Percentiles rank a stretch among this genome's conserved stretches.
phyloP scores from a whole-genome alignment of 30 jellyfish, hydroid and myxozoan species.

The Hydractinia symbiolongicarpus region DNA sequence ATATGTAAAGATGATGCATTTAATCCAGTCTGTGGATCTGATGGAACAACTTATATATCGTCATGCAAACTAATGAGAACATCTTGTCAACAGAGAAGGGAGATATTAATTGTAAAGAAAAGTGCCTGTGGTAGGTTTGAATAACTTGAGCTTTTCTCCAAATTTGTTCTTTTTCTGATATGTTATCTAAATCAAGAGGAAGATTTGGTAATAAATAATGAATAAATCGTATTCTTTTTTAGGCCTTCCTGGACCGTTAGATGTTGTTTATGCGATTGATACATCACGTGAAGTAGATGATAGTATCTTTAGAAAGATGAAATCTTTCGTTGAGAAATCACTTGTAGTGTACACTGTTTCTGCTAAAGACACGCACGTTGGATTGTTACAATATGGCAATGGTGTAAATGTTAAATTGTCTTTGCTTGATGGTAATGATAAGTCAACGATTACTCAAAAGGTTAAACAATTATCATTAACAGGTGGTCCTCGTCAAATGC shows the following conservation, averaged over 20 bases:
- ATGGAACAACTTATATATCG: constrained; percentile 56
- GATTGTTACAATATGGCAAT: constrained; percentile 46
- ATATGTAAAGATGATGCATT: constrained; percentile 22
- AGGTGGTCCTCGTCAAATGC: constrained; percentile 71
- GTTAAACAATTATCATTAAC: background rate
- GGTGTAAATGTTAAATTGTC: constrained; percentile 39
- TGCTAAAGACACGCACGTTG: constrained; percentile 43
- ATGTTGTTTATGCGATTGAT: constrained; percentile 39
- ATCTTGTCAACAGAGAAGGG: constrained; percentile 36
- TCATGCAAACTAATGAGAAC: constrained; percentile 36
- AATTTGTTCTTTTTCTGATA: too few relatives aligned
- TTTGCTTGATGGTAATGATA: constrained; percentile 21
- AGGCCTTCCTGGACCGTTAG: constrained; percentile 46
- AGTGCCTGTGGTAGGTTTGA: constrained; percentile 56
- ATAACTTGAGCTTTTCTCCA: background rate
- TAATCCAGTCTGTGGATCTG: constrained; percentile 60
- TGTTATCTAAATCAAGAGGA: too few relatives aligned
- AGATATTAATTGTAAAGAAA: constrained; percentile 34
- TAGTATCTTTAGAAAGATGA: constrained; percentile 1
- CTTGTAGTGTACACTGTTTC: background rate
- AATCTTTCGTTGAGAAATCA: background rate
- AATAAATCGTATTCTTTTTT: background rate
- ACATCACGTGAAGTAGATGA: constrained; percentile 27
- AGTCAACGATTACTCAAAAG: background rate
- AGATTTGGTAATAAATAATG: too few relatives aligned